Base-by-base conservation (phyloP, 2,797 vertebrate species). In the Ctenochaetus hawaiiensis region DNA sequence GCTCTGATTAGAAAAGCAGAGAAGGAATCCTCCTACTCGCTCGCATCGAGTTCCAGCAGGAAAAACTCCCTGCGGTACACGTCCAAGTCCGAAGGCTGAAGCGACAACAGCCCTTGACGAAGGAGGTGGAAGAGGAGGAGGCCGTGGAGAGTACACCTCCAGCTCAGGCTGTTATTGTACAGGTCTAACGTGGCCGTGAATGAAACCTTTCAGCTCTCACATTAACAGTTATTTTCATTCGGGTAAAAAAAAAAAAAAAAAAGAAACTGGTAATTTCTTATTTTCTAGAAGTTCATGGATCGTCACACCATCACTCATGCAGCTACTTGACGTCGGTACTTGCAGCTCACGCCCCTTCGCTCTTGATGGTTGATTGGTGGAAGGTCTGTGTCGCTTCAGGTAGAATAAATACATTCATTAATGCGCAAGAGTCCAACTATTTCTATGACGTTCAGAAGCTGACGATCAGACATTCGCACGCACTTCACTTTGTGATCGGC, bases 1-100 rank as follows among this genome's bases (percentile, higher is more conserved):
- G 83, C 85, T 88, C 76, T 87, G 90, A 94, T 95, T 92, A 90
- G 86, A 93, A 94, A 95, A 94, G 87, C 94, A 94, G 91, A 90
- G 81, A 57, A 91, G 80, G 87, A 87, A 91, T 91, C 90, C 88
- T 93, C 92, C 93, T 90, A 92, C 93, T 93, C 74, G 70, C 78
- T 82, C 78, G 78, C 87, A 91, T 86, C 80, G 67, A 89, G 85
- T 88, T 93, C 85, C 89, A 87, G 82, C 89, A 88, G 82, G 70
- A 88, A 89, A 30, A 62, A 87, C 88, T 92, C 90, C 85, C 91
- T 66, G 67, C 52, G 65, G 86, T 86, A 62, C 74, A 48, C 20
- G 73, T 87, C 80, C 54, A 73, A 81, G 81, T 81, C 81, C 70
- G 48, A 76, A 75, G 65, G 66, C 71, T 86, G 83, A 73, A 91